phyloP scores from a whole-genome alignment of 1,140 invertebrate genomes.

The Atta cephalotes region DNA sequence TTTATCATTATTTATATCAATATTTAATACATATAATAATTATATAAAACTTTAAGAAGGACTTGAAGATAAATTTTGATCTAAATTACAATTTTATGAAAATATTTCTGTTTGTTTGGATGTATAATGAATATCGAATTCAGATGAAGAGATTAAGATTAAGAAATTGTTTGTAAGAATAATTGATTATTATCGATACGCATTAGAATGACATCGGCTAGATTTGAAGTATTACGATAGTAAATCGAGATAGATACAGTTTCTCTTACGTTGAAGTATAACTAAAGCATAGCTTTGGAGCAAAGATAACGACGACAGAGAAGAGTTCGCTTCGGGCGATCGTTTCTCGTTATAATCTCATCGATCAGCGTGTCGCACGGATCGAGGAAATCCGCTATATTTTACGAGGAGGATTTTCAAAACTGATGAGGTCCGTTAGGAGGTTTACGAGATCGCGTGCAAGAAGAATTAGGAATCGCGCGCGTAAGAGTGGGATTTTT shows the following conservation, averaged over 20 bases:
- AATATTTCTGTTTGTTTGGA: neutral
- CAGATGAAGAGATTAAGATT: neutral
- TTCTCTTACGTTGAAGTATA: slow-evolving; percentile 45
- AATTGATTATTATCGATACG: slow-evolving; percentile 25
- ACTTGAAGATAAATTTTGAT: neutral
- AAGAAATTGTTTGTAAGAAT: neutral
- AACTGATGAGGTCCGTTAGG: slow-evolving; percentile 14
- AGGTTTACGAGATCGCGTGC: slow-evolving; percentile 34
- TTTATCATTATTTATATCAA: neutral
- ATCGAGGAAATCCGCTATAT: slow-evolving; percentile 46
- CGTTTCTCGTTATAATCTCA: slow-evolving; percentile 57
- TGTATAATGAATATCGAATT: neutral
- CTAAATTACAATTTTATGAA: neutral
- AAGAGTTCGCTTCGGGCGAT: slow-evolving; percentile 30
- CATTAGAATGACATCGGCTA: slow-evolving; percentile 11
- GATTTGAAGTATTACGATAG: slow-evolving; percentile 32
- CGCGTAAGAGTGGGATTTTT: slow-evolving; percentile 14
- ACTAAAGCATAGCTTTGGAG: slow-evolving; percentile 29
- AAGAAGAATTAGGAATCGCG: slow-evolving; percentile 25
- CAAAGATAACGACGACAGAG: slow-evolving; percentile 54
- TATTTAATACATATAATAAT: neutral
- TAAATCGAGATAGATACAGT: slow-evolving; percentile 50
- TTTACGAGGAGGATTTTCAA: slow-evolving; percentile 39
- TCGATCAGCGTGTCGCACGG: slow-evolving; percentile 35
- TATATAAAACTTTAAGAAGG: neutral